phyloP scores from a whole-genome alignment of 2,113 vertebrate genomes.

The Bubalus kerabau region DNA sequence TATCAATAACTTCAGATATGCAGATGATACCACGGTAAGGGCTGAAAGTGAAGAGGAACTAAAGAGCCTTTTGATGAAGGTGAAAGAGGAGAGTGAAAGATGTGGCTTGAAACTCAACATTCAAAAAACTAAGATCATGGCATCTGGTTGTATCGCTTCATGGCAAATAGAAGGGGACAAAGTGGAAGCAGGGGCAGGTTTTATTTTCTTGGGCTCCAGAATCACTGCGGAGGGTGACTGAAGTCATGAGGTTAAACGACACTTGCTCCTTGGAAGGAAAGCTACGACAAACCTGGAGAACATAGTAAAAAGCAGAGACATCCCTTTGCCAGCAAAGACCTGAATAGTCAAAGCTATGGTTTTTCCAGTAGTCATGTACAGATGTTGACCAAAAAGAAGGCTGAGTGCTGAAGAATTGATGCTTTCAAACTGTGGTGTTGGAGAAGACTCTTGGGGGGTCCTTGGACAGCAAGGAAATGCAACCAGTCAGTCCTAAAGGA shows the following conservation, averaged over 20 bases:
- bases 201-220: background rate
- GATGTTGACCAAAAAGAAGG: background rate
- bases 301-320: background rate
- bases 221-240: background rate
- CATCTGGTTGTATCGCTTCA: background rate
- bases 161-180: background rate
- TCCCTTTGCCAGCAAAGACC: background rate
- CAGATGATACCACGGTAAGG: background rate
- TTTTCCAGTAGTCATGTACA: background rate
- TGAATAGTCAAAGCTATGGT: background rate
- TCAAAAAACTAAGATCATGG: background rate
- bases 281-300: background rate
- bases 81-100: background rate
- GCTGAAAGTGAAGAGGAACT: background rate
- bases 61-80: background rate
- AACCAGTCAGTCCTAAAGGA: background rate
- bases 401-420: background rate
- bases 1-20: background rate
- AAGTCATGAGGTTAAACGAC: background rate
- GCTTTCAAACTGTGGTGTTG: background rate
- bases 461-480: background rate
- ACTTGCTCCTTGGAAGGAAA: background rate
- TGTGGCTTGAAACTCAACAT: background rate
- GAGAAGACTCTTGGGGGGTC: background rate
- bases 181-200: background rate